A percentile compares a stretch with the other conserved stretches of the same genome.
These are phyloP conservation scores for Syngnathus typhle DNA, from an alignment of 2,113 vertebrate genomes.

Conservation along the genomic window DNA sequence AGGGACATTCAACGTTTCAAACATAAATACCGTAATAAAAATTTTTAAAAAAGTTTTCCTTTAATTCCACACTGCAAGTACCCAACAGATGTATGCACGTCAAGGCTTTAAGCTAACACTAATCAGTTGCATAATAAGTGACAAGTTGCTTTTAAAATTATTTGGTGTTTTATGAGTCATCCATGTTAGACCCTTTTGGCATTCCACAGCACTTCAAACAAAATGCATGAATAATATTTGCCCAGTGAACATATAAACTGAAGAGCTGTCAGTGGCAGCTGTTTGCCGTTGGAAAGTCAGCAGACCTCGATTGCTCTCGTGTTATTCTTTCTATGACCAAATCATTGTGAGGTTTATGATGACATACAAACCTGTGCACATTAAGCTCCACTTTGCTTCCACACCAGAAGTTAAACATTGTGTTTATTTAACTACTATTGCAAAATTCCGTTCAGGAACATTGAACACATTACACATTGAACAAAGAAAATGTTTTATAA, in stretches of 20 bases:
- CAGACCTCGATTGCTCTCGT: background rate
- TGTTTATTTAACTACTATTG: background rate
- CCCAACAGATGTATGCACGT: background rate
- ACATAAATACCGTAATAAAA: no score
- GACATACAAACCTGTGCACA: background rate
- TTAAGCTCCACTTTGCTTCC: background rate
- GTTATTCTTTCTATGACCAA: background rate
- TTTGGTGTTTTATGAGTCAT: background rate
- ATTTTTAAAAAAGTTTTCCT: background rate
- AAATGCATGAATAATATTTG: background rate
- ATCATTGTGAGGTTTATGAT: background rate
- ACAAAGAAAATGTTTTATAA: background rate
- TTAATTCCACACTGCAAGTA: background rate
- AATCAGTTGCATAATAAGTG: background rate
- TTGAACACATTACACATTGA: background rate
- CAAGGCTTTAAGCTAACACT: background rate
- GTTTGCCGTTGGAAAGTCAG: conserved; percentile 4
- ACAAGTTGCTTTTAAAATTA: background rate
- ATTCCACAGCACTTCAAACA: background rate
- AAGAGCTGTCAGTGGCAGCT: conserved; percentile 57
- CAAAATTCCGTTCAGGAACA: background rate
- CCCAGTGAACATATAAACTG: background rate
- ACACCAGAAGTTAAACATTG: background rate
- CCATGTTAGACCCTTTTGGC: background rate
- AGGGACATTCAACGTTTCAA: background rate